Conservation (phyloP, 2,113 vertebrate species). For the Galeopterus variegatus region DNA sequence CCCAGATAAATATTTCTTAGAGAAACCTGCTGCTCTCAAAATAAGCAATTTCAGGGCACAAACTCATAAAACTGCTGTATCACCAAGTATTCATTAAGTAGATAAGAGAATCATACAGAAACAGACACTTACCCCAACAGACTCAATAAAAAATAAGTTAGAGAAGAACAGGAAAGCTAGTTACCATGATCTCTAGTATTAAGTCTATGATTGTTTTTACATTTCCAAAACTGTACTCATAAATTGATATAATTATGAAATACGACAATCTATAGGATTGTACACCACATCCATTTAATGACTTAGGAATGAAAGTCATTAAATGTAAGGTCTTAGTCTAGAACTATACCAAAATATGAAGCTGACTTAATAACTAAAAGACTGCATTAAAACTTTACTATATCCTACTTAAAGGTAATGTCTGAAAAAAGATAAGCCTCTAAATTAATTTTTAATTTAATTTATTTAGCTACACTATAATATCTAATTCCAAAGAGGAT, state of each 20-base stretch:
- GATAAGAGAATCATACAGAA: background rate
- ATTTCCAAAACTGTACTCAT: conserved; percentile 18
- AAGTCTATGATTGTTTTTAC: background rate
- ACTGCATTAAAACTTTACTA: background rate
- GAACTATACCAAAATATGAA: conserved; percentile 33
- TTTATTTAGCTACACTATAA: background rate
- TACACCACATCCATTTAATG: background rate
- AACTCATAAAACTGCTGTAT: background rate
- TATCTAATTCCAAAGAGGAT: conserved; percentile 36
- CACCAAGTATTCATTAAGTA: background rate
- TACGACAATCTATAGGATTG: background rate
- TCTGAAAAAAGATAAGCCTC: conserved; percentile 35
- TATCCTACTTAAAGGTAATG: background rate
- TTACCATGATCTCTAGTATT: background rate
- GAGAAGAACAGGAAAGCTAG: background rate
- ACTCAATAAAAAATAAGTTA: background rate
- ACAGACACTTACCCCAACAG: background rate
- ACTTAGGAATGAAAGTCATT: background rate
- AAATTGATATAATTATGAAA: conserved; percentile 3
- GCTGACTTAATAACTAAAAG: background rate
- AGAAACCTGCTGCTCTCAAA: conserved; percentile 51
- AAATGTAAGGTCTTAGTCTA: background rate
- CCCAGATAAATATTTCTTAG: conserved; percentile 54
- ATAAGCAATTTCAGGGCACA: conserved; percentile 33
- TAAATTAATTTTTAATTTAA: conserved; percentile 32